phyloP scores from a whole-genome alignment of 2,888 invertebrate species.

The Lutraria lutraria region DNA sequence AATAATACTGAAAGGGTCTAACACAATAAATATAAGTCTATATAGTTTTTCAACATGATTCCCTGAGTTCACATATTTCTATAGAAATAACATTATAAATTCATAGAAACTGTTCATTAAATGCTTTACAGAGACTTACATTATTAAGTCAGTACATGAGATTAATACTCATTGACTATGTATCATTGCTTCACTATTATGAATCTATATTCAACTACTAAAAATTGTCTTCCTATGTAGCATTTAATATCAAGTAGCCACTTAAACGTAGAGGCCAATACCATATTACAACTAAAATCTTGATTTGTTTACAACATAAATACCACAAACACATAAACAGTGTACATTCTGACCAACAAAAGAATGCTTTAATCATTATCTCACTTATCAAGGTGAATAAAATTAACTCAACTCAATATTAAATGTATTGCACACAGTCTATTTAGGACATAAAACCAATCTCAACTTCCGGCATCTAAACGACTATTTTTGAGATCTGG shows the following conservation, averaged over 20 bases:
- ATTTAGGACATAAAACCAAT: too few relatives aligned
- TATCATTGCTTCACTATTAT: neutral
- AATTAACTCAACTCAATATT: too few relatives aligned
- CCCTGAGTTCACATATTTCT: too few relatives aligned
- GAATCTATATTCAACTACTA: neutral
- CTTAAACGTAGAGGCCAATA: neutral
- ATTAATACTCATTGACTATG: neutral
- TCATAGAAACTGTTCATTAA: neutral
- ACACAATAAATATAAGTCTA: too few relatives aligned
- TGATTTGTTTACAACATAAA: conserved; percentile 2
- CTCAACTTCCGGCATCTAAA: too few relatives aligned
- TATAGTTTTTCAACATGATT: too few relatives aligned
- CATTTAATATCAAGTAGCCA: neutral
- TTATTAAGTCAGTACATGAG: neutral
- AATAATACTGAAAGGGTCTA: too few relatives aligned
- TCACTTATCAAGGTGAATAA: too few relatives aligned
- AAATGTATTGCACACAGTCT: too few relatives aligned
- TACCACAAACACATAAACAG: neutral
- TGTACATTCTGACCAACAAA: neutral
- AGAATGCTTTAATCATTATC: neutral
- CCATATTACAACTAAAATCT: neutral
- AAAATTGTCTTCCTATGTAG: neutral
- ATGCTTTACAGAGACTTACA: neutral
- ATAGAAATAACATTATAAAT: too few relatives aligned
- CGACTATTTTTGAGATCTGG: too few relatives aligned